Evolutionary conservation across 2,888 invertebrate genomes (phyloP), one percentile per base, ranked within the genome.

Genomic region (Oscheius myriophilus): DNA sequence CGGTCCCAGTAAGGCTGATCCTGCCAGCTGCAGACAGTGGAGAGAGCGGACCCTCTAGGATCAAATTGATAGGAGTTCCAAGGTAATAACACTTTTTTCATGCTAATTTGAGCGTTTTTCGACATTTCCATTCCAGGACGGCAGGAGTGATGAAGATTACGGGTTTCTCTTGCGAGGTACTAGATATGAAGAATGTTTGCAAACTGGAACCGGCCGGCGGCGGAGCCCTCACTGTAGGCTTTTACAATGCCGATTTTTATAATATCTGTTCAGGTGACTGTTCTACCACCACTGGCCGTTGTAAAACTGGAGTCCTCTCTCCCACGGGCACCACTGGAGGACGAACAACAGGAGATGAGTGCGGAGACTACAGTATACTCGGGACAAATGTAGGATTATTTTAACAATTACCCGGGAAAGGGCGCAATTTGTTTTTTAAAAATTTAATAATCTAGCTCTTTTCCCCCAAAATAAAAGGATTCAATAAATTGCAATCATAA

Each of bases 321-420:
- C 42, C 80, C 82, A 2, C 71, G 84, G 11, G 82, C 84, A 6
- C 85, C 84, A 9, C 77, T 83, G 39, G 69, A 78, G 39, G 80
- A 82, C 43, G 78, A 78, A 9, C 76, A 82, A 42, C 76, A 72
- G n/a, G 83, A 79, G 52, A 71, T 75, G 12, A 76, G 79, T 12
- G 81, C 83, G 0, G 86, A 85, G 68, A 72, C 79, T 21, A 82
- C 78, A 18, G 80, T 85, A 7, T 85, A 83, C 67, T 80, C 82
- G 21, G 85, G 85, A 21, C 85, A 85, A 69, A 82, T 74, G 76
- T 85, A 12, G 53, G 76, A 67, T 43, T 51, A 52, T 39, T n/a
- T 18, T 11, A 9, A 18, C 14, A 21, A 1, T 43, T 58, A 4
- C 2, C 18, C 18, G 23, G 49, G 18, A 21, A 7, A 49, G 2